These are phyloP conservation scores for Sternotherus odoratus DNA, from an alignment of 2,797 vertebrate genomes.

Conservation along the genomic window DNA sequence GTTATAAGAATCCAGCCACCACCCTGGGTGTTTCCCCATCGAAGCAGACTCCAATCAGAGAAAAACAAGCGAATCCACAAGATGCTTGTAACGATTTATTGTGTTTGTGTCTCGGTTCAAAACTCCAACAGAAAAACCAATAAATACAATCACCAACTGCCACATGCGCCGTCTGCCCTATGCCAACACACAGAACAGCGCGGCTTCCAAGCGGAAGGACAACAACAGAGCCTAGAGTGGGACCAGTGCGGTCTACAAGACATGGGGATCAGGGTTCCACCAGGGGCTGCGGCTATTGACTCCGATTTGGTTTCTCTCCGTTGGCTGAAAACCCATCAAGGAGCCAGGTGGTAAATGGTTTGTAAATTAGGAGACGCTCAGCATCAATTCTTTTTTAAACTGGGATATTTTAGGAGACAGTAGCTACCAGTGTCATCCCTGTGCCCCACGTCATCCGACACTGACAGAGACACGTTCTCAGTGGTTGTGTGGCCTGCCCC, in stretches of 20 bases:
- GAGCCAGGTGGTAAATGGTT: background rate
- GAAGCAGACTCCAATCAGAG: background rate
- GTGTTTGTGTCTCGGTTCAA: background rate
- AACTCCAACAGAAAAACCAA: background rate
- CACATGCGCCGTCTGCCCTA: fast-evolving
- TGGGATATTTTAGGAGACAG: background rate
- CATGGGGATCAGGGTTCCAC: background rate
- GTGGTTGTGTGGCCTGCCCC: constrained; percentile 85
- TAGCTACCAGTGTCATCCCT: background rate
- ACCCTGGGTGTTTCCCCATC: too few species aligned
- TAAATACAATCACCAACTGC: constrained; percentile 13
- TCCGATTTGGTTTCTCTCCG: constrained; percentile 1
- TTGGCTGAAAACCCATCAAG: background rate
- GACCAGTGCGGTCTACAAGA: background rate
- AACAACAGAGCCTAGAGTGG: background rate
- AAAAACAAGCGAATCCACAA: background rate
- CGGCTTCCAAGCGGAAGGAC: fast-evolving
- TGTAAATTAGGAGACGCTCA: background rate
- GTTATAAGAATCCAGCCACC: fast-evolving
- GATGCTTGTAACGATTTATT: constrained; percentile 41
- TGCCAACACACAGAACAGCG: fast-evolving
- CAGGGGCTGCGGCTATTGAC: fast-evolving
- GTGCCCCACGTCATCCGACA: fast-evolving
- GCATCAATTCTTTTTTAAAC: background rate
- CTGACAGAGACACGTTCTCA: background rate